Conservation (phyloP, 2,888 invertebrate genomes). For the Danaus chrysippus region DNA sequence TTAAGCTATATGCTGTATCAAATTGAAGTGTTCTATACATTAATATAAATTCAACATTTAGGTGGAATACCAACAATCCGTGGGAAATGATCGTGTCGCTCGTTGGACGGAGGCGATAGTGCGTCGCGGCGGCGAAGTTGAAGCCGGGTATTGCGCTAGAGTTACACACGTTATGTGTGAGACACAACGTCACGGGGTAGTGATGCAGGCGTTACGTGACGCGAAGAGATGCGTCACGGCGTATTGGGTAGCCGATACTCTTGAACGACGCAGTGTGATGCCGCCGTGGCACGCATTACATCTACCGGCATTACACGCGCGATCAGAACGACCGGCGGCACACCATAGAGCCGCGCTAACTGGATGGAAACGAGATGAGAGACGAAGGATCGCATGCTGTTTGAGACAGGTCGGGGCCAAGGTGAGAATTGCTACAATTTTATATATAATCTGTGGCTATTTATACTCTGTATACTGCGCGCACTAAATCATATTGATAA, state of each 20-base stretch:
- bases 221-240: slow-evolving; percentile 87
- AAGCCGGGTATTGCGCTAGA: slow-evolving; percentile 88
- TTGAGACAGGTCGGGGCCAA: slow-evolving; percentile 92
- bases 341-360: slow-evolving; percentile 90
- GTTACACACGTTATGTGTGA: slow-evolving; percentile 96
- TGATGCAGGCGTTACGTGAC: slow-evolving; percentile 87
- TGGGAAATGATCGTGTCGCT: slow-evolving; percentile 78
- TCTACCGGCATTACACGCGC: slow-evolving; percentile 85
- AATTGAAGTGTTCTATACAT: no score
- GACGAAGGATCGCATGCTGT: slow-evolving; percentile 89
- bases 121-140: slow-evolving; percentile 93
- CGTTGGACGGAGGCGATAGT: slow-evolving; percentile 86
- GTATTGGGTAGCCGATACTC: slow-evolving; percentile 95
- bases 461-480: no score
- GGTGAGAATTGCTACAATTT: slow-evolving; percentile 51
- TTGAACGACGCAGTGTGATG: slow-evolving; percentile 89
- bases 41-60: slow-evolving; percentile 27
- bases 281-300: slow-evolving; percentile 97
- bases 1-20: no score
- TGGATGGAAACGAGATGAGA: slow-evolving; percentile 94
- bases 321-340: slow-evolving; percentile 84
- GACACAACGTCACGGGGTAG: slow-evolving; percentile 93
- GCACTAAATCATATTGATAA: no score
- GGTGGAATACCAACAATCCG: slow-evolving; percentile 87
- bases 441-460: no score